Percentiles rank a stretch among this genome's conserved stretches.
Conservation (phyloP, 2,797 vertebrate genomes). For the Acanthopagrus latus region DNA sequence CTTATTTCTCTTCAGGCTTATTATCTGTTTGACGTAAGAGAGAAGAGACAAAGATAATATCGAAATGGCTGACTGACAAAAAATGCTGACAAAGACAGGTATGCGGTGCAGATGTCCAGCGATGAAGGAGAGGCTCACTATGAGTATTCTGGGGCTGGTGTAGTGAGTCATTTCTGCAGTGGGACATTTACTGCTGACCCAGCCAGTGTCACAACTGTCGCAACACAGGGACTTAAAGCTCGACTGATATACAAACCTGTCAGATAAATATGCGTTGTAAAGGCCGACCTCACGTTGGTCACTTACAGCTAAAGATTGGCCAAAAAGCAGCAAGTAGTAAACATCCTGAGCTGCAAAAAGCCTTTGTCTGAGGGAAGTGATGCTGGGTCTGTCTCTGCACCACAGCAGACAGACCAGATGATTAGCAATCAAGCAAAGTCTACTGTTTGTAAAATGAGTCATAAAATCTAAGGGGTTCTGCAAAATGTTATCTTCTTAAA, state of each 20-base stretch:
- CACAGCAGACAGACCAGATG: constrained; percentile 20
- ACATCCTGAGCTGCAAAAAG: constrained; percentile 32
- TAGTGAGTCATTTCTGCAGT: constrained; percentile 57
- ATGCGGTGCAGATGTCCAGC: neutral
- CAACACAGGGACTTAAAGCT: neutral
- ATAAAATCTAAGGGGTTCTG: neutral
- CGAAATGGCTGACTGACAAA: neutral
- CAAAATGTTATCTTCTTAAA: neutral
- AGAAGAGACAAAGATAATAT: neutral
- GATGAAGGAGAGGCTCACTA: neutral
- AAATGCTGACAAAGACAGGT: neutral
- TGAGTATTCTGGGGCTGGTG: constrained; percentile 8
- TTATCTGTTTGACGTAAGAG: neutral
- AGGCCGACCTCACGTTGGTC: neutral
- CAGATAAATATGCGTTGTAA: neutral
- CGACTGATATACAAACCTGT: constrained; percentile 13
- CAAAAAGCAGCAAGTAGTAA: constrained; percentile 30
- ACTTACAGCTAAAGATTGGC: constrained; percentile 22
- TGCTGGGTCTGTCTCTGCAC: constrained; percentile 2
- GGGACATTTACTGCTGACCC: constrained; percentile 52
- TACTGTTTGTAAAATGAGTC: constrained; percentile 21
- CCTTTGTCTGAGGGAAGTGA: constrained; percentile 37
- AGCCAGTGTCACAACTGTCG: constrained; percentile 18
- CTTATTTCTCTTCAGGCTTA: neutral
- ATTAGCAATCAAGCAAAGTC: constrained; percentile 22